Conservation (phyloP, 2,113 vertebrate genomes). For the Mellivora capensis region DNA sequence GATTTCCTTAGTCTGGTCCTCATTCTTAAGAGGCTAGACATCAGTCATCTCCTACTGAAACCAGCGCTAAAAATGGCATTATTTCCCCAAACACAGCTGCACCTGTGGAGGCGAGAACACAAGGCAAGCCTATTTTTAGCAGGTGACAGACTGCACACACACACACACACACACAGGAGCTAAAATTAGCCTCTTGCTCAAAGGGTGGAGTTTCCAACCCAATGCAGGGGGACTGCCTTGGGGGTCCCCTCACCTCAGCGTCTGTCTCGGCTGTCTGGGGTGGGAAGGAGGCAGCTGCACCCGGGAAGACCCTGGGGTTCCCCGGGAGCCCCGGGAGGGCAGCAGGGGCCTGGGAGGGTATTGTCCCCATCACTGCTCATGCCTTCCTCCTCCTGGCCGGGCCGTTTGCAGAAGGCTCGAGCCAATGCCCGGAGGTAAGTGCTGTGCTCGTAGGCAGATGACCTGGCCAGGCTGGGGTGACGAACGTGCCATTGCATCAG, state of each 20-base stretch:
- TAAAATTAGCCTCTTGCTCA: conserved; percentile 48
- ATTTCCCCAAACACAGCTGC: neutral
- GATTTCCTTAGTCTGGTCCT: neutral
- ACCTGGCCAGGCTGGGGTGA: neutral
- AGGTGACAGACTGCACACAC: neutral
- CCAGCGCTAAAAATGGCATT: neutral
- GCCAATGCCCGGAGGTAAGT: neutral
- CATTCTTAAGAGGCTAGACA: neutral
- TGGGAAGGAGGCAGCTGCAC: too few species aligned
- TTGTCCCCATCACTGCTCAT: rapidly evolving
- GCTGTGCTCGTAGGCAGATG: rapidly evolving
- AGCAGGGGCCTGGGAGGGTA: neutral
- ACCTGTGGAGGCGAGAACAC: conserved; percentile 31
- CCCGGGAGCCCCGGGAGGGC: neutral
- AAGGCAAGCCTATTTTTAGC: conserved; percentile 53
- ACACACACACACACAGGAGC: neutral
- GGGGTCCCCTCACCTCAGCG: neutral
- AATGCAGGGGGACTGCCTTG: neutral
- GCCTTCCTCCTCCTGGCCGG: neutral
- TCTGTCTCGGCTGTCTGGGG: neutral
- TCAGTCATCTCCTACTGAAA: neutral
- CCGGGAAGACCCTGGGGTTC: neutral
- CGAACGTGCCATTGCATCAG: neutral
- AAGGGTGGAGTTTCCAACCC: neutral
- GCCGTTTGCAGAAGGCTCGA: neutral